phyloP scores from a whole-genome alignment of 2,888 invertebrate species.

The Blastobasis lacticolella region DNA sequence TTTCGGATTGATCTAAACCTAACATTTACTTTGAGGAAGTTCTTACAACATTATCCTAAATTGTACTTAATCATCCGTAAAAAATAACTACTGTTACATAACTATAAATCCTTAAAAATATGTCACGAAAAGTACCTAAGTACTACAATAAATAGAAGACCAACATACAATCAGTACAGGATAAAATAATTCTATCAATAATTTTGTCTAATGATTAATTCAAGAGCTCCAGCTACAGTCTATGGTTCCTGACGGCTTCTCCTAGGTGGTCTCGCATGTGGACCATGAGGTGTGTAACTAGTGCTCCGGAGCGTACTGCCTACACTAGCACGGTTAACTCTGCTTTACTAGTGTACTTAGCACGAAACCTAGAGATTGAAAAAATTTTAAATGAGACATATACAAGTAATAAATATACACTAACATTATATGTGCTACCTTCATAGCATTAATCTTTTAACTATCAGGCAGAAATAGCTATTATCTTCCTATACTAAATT shows the following conservation, averaged over 20 bases:
- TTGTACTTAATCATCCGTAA: conserved; percentile 64
- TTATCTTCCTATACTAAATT: conserved; percentile 41
- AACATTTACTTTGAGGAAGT: conserved; percentile 49
- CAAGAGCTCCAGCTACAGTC: conserved; percentile 58
- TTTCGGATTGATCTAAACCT: conserved; percentile 37
- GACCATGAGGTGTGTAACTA: conserved; percentile 69
- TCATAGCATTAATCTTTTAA: conserved; percentile 57
- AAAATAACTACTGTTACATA: conserved; percentile 54
- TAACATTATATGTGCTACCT: conserved; percentile 50
- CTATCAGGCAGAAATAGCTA: too few species aligned
- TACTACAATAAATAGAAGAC: conserved; percentile 73
- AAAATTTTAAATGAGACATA: conserved; percentile 62
- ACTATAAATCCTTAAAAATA: conserved; percentile 56
- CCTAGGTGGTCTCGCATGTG: conserved; percentile 66
- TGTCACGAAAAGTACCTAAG: conserved; percentile 66
- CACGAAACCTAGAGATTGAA: conserved; percentile 75
- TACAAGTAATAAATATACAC: conserved; percentile 35
- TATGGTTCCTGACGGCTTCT: conserved; percentile 67
- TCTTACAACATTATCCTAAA: conserved; percentile 59
- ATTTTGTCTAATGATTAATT: conserved; percentile 50
- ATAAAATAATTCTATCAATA: conserved; percentile 44
- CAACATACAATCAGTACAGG: conserved; percentile 69
- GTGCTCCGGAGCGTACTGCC: conserved; percentile 74
- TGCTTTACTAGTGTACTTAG: conserved; percentile 74
- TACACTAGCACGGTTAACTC: conserved; percentile 70